These are phyloP conservation scores for Lithodes maja DNA, from an alignment of 2,888 invertebrate genomes.

Conservation along the genomic window DNA sequence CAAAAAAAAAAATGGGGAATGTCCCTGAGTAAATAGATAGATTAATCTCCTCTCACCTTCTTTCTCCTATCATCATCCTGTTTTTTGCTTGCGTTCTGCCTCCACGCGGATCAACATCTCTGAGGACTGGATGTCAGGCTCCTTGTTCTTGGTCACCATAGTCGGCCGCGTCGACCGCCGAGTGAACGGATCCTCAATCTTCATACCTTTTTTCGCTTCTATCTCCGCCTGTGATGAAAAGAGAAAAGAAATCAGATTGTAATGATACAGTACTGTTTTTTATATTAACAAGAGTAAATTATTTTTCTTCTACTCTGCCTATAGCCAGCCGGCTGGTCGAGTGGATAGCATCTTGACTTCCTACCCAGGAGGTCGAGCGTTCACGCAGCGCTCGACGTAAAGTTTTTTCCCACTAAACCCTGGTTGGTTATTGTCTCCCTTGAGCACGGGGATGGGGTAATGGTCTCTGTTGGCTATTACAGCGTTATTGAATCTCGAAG, in stretches of 20 bases:
- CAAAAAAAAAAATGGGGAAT: no score
- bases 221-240: conserved; percentile 77
- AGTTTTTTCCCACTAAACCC: no score
- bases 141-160: conserved; percentile 71
- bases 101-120: conserved; percentile 55
- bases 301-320: no score
- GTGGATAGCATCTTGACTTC: no score
- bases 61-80: conserved; percentile 72
- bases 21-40: not conserved
- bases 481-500: no score
- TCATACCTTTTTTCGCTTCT: conserved; percentile 83
- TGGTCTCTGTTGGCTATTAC: no score
- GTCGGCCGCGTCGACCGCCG: conserved; percentile 76
- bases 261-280: not conserved
- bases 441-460: no score
- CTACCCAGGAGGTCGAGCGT: no score
- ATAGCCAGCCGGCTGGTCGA: no score
- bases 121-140: conserved; percentile 59
- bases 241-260: not conserved
- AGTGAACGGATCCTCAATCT: conserved; percentile 92
- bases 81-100: conserved; percentile 54
- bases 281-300: no score
- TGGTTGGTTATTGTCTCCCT: no score
- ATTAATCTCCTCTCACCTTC: conserved; percentile 27
- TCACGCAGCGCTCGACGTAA: no score